Base-by-base conservation (phyloP, 1,140 invertebrate species). In the Nebria ingens region DNA sequence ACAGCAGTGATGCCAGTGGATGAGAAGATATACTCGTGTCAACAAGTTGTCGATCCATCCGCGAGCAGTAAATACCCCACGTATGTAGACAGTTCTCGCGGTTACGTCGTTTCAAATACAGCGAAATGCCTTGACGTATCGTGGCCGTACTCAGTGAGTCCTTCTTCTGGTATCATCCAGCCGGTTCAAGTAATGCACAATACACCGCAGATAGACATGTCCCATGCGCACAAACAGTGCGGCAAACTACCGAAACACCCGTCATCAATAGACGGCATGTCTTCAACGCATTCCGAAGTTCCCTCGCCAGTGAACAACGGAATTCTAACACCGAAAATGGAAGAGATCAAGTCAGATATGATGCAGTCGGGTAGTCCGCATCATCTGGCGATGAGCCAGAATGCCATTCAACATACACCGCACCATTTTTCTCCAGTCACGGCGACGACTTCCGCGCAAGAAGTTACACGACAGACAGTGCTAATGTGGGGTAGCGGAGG, bases 401-500 rank as follows among this genome's bases (percentile, higher is more conserved):
- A 70, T 68, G 9, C 64, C 67, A 13, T 72, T 66, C 21, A 71
- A 64, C n/a, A 73, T 62, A 66, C 73, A 52, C 66, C 70, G 58
- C 77, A 77, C 55, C 75, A 82, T 59, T 71, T 70, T 57, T 66
- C 67, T 19, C 68, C 69, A n/a, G 62, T 61, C 21, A 56, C 54
- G 2, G 65, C 69, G 15, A 34, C 64, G n/a, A 56, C 38, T 17
- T 54, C 42, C 21, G 62, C 65, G 29, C 59, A 59, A 20, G 73
- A 79, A 56, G 79, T 84, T 53, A 81, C 83, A 0, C 73, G 89
- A 19, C 88, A 92, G 70, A 92, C 89, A 1, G 89, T 92, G 15
- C 76, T 92, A 2, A 91, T 91, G 89, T 91, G 88, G 87, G 88
- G 87, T 63, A 65, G 82, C 61, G 61, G 79, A 61, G 38, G 73